Percentiles rank a stretch among this genome's conserved stretches.
These are phyloP conservation scores for Meriones unguiculatus DNA, from an alignment of 2,113 vertebrate species.

Conservation along the genomic window DNA sequence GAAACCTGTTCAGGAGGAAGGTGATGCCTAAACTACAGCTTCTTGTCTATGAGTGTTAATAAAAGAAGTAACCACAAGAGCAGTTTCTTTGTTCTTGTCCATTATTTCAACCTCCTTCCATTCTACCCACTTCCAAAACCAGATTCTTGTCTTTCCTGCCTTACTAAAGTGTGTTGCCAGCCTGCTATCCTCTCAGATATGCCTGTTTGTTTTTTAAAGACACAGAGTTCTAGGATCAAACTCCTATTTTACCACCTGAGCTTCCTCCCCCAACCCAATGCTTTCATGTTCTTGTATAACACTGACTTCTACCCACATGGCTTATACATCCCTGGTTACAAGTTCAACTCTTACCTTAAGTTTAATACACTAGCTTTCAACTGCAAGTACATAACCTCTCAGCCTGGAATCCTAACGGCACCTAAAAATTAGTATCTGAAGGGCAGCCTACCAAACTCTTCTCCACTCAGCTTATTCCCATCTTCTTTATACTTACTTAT, in stretches of 20 bases:
- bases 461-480: not conserved
- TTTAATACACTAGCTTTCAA: constrained; percentile 2
- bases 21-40: not conserved
- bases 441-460: not conserved
- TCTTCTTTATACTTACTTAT: not conserved
- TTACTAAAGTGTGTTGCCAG: not conserved
- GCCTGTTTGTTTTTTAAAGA: too few species aligned
- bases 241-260: not conserved
- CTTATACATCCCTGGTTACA: not conserved
- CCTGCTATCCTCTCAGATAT: not conserved
- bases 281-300: not conserved
- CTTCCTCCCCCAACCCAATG: not conserved
- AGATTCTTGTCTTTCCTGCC: not conserved
- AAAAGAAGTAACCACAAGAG: not conserved
- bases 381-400: not conserved
- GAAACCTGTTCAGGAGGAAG: not conserved
- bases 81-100: not conserved
- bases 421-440: constrained; percentile 19
- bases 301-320: not conserved
- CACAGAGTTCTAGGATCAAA: not conserved
- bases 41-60: not conserved
- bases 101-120: not conserved
- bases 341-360: not conserved
- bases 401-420: not conserved
- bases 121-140: not conserved